Base-by-base conservation (phyloP, 2,888 invertebrate species). In the Eugnorisma glareosa region DNA sequence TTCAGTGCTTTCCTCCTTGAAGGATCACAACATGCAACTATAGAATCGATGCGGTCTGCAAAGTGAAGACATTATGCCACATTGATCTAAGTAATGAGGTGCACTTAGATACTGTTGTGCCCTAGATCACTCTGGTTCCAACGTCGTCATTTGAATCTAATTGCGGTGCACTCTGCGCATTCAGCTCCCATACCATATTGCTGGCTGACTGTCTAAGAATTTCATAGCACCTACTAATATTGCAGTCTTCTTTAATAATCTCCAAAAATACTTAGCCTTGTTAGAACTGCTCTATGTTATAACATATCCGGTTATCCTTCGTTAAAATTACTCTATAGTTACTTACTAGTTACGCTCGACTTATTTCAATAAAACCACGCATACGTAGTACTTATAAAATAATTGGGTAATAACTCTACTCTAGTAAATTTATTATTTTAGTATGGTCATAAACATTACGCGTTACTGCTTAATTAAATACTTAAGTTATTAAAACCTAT, bases 371-470 rank as follows among this genome's bases (percentile, higher is more conserved):
- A 84, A 69, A 31, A 69, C 35, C 61, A 69, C 57, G 43, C 54
- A 54, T 43, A 37, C 63, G 66, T 70, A 67, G 28, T 66, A 31
- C 40, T 83, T 84, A 77, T 75, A 51, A 70, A 66, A 77, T 78
- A 74, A 73, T 73, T 82, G 70, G 73, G 67, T 78, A 78, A 85
- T 84, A 73, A 75, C 59, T 74, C 45, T 35, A 74, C 43, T 72
- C 73, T 64, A 61, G 54, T 84, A 57, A 78, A 71, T 73, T 73
- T 79, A 79, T 80, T 75, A 72, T 69, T 83, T 72, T 66, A 83
- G 43, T 72, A 51, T 37, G 57, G n/a, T 18, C 43, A 75, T 82
- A 80, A 83, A 75, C 61, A 75, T 79, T 43, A 67, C n/a, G 35
- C 48, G 61, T 79, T 72, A 73, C 61, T 48, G 40, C 66, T 61